Evolutionary conservation across 2,888 invertebrate genomes (phyloP), one percentile per base, ranked within the genome.

Genomic region (Spisula solida): DNA sequence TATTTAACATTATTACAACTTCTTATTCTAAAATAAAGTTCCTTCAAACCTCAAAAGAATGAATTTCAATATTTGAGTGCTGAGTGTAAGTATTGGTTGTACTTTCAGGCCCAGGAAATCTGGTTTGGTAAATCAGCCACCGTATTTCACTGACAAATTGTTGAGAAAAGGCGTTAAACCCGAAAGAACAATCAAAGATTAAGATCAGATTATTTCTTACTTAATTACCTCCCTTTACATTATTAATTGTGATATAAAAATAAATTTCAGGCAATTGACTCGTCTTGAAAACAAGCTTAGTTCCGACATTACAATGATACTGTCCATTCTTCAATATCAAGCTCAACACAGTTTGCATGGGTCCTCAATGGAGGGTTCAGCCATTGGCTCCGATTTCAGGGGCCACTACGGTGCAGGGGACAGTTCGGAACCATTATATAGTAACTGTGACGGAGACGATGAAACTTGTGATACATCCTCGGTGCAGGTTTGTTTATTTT

Each of bases 211-310:
- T n/a, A n/a, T n/a, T n/a, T n/a, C n/a, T n/a, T n/a, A n/a, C n/a
- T n/a, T n/a, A n/a, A n/a, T n/a, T n/a, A n/a, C n/a, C n/a, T 70
- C 25, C 70, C 10, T 25, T 66, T 25, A n/a, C 2, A 8, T 5
- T 2, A 2, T 41, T 41, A 41, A 41, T 41, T 41, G 41, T 5
- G 2, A 8, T 41, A 41, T 8, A 41, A 41, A 41, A 5, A 41
- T 41, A 10, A 25, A 83, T 88, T 91, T 47, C 94, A 96, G 96
- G 84, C 96, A 96, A 91, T 92, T 96, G 81, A 95, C 95, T 12
- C 91, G 95, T 18, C 92, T 96, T 86, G 96, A 96, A 91, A 91
- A 95, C 51, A 96, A 96, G 92, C 95, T 96, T 95, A 95, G 95
- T 78, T 94, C 95, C 14, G 96, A 96, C 88, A 96, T 96, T 48